These are phyloP conservation scores for Acropternis orthonyx DNA, from an alignment of 2,797 vertebrate species.

Conservation along the genomic window DNA sequence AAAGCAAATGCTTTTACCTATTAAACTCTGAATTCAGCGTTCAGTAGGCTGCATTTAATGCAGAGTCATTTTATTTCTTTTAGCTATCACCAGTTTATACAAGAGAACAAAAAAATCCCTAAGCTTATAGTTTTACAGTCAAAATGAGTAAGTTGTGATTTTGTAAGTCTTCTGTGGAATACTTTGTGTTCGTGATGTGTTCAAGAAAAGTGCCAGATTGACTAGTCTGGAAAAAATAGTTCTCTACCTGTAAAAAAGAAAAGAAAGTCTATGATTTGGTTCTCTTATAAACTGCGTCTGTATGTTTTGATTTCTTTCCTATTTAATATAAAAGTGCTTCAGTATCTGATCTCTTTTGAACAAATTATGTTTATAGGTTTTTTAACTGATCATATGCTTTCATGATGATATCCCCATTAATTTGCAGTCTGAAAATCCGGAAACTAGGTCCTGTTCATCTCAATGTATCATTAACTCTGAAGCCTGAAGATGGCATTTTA, in stretches of 20 bases:
- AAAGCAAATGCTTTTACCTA: background rate
- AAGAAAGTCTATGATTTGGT: background rate
- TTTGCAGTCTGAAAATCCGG: background rate
- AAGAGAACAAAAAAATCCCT: background rate
- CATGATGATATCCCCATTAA: background rate
- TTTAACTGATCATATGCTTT: background rate
- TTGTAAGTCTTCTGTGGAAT: background rate
- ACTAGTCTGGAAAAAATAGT: background rate
- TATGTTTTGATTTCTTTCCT: slow-evolving; percentile 15
- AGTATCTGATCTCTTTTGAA: background rate
- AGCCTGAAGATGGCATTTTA: background rate
- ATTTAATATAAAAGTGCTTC: background rate
- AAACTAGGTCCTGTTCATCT: background rate
- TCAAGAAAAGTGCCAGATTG: background rate
- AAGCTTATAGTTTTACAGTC: background rate
- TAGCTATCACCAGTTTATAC: background rate
- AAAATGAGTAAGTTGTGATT: background rate
- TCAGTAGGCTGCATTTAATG: background rate
- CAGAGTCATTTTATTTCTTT: background rate
- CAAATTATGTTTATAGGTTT: background rate
- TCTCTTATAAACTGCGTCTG: background rate
- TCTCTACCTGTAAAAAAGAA: background rate
- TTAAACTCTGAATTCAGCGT: background rate
- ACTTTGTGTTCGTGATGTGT: background rate
- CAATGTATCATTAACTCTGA: background rate